phyloP scores from a whole-genome alignment of 2,113 vertebrate genomes.

The Mystacornis crossleyi region DNA sequence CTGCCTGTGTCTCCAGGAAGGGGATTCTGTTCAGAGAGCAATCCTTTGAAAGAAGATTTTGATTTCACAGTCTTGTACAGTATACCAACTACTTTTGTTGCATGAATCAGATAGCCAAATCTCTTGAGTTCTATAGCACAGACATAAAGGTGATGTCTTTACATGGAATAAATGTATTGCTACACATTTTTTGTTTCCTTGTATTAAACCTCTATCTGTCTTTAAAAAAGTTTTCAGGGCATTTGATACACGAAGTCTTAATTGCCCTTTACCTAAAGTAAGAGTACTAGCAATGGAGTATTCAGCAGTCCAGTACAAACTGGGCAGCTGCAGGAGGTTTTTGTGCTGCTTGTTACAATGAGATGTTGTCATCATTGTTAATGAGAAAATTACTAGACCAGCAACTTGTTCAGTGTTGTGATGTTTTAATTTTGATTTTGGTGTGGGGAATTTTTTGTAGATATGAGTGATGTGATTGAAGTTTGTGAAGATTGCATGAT shows the following conservation, averaged over 20 bases:
- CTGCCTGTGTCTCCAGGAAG: not conserved
- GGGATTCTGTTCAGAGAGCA: not conserved
- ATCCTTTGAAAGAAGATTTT: not conserved
- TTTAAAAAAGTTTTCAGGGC: not conserved
- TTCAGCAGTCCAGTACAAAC: not conserved
- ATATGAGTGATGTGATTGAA: not conserved
- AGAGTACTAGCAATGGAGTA: not conserved
- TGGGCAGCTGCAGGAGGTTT: not conserved
- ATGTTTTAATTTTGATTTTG: not conserved
- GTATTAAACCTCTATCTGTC: not conserved
- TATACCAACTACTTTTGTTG: not conserved
- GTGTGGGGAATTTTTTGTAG: not conserved
- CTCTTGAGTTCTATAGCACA: not conserved
- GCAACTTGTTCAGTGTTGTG: not conserved
- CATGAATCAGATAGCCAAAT: not conserved
- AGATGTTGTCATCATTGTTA: not conserved
- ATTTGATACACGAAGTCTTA: not conserved
- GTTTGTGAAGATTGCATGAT: not conserved
- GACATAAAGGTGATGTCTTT: not conserved
- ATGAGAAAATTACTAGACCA: not conserved
- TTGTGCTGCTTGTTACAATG: not conserved
- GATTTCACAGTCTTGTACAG: not conserved
- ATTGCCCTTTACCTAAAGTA: not conserved
- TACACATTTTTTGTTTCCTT: not conserved
- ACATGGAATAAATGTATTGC: not conserved